Evolutionary conservation across 2,797 vertebrate genomes (phyloP).

Genomic region (Kryptolebias ocellatus): DNA sequence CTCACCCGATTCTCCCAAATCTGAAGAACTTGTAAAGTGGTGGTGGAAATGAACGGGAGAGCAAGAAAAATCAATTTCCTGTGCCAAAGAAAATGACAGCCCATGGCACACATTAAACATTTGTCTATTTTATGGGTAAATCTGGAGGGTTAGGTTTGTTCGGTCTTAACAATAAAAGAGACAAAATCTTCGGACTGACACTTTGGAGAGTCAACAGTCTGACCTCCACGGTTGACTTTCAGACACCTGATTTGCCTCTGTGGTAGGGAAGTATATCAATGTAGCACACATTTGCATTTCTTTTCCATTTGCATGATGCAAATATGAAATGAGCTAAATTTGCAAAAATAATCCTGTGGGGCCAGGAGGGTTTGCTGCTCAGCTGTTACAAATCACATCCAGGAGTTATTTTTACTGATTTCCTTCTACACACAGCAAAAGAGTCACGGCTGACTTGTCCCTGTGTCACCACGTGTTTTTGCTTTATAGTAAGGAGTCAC

Average conservation of each 20-base stretch:
- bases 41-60: constrained; percentile 15
- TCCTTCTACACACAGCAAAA: constrained; percentile 11
- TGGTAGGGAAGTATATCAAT: constrained; percentile 31
- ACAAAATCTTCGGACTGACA: neutral
- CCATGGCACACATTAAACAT: neutral
- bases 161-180: neutral
- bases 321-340: constrained; percentile 55
- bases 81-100: constrained; percentile 14
- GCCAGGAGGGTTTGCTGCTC: constrained; percentile 42
- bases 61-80: constrained; percentile 10
- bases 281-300: constrained; percentile 59
- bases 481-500: constrained; percentile 1
- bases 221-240: constrained; percentile 59
- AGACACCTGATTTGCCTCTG: constrained; percentile 56
- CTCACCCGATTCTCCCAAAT: constrained; percentile 19
- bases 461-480: neutral
- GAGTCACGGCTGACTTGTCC: neutral
- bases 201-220: constrained; percentile 36
- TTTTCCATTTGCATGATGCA: constrained; percentile 61
- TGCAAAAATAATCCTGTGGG: constrained; percentile 36
- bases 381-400: constrained; percentile 58
- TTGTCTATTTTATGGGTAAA: neutral
- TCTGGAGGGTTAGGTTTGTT: constrained; percentile 14
- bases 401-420: constrained; percentile 23
- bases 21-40: constrained; percentile 2